Conservation (phyloP, 2,888 invertebrate genomes). For the Glyphotaelius pellucidus region DNA sequence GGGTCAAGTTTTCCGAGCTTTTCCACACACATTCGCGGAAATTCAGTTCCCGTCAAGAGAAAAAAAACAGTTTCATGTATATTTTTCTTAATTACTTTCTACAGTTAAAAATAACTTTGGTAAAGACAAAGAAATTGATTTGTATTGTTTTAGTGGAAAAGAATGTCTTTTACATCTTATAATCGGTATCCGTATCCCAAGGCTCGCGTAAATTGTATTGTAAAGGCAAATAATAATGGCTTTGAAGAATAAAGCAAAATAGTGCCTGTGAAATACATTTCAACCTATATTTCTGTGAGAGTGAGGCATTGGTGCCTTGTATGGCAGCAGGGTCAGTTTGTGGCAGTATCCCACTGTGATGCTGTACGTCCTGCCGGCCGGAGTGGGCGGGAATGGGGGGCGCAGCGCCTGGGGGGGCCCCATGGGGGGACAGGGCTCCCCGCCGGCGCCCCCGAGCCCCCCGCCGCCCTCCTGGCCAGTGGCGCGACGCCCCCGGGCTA, state of each 20-base stretch:
- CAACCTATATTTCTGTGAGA: background rate
- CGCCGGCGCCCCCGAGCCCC: slow-evolving; percentile 68
- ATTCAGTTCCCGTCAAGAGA: background rate
- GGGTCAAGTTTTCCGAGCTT: background rate
- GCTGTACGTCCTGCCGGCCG: slow-evolving; percentile 61
- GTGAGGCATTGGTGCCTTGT: background rate
- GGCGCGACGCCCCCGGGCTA: slow-evolving; percentile 70
- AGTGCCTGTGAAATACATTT: background rate
- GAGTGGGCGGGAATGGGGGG: slow-evolving; percentile 58
- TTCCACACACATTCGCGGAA: background rate
- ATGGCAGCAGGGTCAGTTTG: slow-evolving; percentile 3
- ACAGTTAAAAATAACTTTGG: background rate
- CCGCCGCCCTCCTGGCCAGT: slow-evolving; percentile 70
- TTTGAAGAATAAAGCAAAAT: background rate
- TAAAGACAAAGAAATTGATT: background rate
- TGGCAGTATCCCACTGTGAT: slow-evolving; percentile 64
- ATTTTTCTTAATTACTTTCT: background rate
- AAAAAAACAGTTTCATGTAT: background rate
- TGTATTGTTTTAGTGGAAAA: background rate
- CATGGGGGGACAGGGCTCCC: slow-evolving; percentile 65
- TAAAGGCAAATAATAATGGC: background rate
- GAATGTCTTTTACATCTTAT: background rate
- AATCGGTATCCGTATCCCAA: background rate
- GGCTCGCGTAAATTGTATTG: background rate
- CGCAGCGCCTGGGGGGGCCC: slow-evolving; percentile 56